A percentile compares a stretch with the other conserved stretches of the same genome.
phyloP scores from a whole-genome alignment of 1,140 invertebrate genomes.

The Camponotus floridanus region DNA sequence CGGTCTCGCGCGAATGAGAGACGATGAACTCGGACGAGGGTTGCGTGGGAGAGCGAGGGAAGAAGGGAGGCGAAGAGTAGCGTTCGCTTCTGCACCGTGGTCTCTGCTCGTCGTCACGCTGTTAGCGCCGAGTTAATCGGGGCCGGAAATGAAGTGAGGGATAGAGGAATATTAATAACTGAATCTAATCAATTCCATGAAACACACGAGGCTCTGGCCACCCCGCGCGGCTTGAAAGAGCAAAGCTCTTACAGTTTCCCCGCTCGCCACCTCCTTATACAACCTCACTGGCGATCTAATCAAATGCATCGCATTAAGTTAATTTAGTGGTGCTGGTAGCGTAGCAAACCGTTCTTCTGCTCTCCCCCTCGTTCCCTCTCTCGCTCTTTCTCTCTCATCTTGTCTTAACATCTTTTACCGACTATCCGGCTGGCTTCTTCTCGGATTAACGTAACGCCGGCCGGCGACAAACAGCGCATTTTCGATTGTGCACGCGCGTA shows the following conservation, averaged over 20 bases:
- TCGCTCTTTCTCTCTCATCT: constrained; percentile 4
- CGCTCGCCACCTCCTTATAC: constrained; percentile 62
- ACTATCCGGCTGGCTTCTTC: constrained; percentile 59
- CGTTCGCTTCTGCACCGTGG: constrained; percentile 66
- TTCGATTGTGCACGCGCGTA: constrained; percentile 68
- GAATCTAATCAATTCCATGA: constrained; percentile 85
- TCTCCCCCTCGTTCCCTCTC: neutral
- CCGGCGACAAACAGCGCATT: constrained; percentile 69
- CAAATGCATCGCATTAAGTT: constrained; percentile 83
- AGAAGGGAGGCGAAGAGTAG: constrained; percentile 41
- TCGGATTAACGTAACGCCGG: constrained; percentile 64
- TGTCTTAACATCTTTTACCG: constrained; percentile 10
- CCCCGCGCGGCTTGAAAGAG: constrained; percentile 75
- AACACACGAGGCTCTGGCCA: constrained; percentile 78
- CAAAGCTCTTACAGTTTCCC: constrained; percentile 56
- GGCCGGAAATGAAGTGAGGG: constrained; percentile 85
- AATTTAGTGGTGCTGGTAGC: constrained; percentile 81
- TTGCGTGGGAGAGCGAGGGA: neutral
- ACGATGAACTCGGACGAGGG: constrained; percentile 53
- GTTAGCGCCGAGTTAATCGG: constrained; percentile 84
- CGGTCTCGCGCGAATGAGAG: constrained; percentile 51
- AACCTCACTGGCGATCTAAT: constrained; percentile 80
- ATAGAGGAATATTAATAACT: constrained; percentile 86
- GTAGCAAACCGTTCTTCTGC: constrained; percentile 75
- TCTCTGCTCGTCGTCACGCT: constrained; percentile 84